Evolutionary conservation across 2,888 invertebrate species (phyloP).

Genomic region (Phortica okadai): DNA sequence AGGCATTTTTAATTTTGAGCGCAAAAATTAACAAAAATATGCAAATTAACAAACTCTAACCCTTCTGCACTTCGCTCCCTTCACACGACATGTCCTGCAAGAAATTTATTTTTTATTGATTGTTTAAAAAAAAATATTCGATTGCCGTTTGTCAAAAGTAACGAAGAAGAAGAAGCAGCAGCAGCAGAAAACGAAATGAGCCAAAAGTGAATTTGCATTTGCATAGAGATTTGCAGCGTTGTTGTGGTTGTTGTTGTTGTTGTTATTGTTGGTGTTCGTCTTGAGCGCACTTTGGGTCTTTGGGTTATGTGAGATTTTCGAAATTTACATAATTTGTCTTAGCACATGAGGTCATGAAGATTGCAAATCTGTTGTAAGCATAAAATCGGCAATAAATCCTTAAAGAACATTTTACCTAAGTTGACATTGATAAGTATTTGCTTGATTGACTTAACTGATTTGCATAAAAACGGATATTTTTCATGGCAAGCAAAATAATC

Average conservation of each 20-base stretch:
- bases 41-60: neutral
- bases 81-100: neutral
- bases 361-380: neutral
- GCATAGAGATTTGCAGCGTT: neutral
- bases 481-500: neutral
- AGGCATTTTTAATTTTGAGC: neutral
- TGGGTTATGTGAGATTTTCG: neutral
- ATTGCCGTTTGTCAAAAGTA: neutral
- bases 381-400: slow-evolving; percentile 17
- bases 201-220: neutral
- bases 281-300: neutral
- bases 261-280: neutral
- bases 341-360: neutral
- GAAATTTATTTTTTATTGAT: neutral
- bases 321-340: slow-evolving; percentile 25
- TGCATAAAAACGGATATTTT: neutral
- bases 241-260: neutral
- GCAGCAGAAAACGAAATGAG: neutral
- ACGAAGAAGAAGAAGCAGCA: neutral
- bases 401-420: neutral
- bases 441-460: neutral
- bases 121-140: neutral
- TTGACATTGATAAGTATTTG: neutral
- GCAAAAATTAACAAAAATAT: neutral
- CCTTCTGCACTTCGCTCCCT: neutral